phyloP scores from a whole-genome alignment of 2,888 invertebrate species.

The Nycteola revayana region DNA sequence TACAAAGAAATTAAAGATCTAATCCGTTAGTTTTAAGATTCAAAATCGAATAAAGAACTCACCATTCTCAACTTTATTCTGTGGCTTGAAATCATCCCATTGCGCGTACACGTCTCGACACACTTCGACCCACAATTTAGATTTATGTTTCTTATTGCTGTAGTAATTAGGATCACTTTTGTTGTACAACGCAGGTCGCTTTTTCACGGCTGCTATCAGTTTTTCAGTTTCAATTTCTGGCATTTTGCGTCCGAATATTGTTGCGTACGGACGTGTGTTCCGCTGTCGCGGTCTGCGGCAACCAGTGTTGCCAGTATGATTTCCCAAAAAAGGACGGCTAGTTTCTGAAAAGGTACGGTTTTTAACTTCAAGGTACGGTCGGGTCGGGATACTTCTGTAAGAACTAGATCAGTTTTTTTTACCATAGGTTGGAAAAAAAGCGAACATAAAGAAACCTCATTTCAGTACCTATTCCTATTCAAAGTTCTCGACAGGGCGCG shows the following conservation, averaged over 20 bases:
- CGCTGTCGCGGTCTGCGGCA: conserved; percentile 19
- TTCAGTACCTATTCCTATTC: too few species aligned
- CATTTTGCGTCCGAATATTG: conserved; percentile 27
- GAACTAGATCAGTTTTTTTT: too few species aligned
- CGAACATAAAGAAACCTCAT: too few species aligned
- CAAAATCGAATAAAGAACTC: conserved; percentile 15
- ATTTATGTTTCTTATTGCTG: conserved; percentile 43
- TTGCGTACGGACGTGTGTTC: conserved; percentile 36
- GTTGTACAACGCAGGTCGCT: conserved; percentile 46
- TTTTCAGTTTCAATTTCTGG: conserved; percentile 39
- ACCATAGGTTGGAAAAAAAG: too few species aligned
- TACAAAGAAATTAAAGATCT: too few species aligned
- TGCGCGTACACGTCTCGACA: conserved; percentile 44
- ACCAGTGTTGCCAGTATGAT: too few species aligned
- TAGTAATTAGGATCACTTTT: conserved; percentile 44
- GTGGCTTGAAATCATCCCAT: conserved; percentile 44
- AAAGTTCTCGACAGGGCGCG: too few species aligned
- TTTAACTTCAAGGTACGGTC: too few species aligned
- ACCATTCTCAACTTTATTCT: conserved; percentile 48
- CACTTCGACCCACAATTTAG: conserved; percentile 49
- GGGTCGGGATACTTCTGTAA: too few species aligned
- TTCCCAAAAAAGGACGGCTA: too few species aligned
- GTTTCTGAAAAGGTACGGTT: too few species aligned
- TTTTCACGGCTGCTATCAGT: conserved; percentile 48
- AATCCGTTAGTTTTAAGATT: too few species aligned